These are phyloP conservation scores for Molossus molossus DNA, from an alignment of 2,797 vertebrate species.

Conservation along the genomic window DNA sequence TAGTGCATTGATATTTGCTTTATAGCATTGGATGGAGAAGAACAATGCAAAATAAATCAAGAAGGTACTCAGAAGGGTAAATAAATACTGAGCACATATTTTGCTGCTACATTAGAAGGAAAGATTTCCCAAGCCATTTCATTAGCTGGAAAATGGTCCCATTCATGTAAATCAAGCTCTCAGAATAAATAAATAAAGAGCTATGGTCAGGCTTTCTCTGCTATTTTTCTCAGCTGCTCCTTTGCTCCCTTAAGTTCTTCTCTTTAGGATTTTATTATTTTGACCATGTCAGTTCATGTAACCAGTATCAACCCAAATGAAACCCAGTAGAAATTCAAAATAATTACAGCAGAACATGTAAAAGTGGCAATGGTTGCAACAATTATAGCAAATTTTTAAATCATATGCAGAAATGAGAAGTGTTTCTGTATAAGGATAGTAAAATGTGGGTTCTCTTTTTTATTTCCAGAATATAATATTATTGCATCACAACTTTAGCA, in stretches of 20 bases:
- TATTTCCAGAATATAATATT: neutral
- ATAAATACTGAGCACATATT: neutral
- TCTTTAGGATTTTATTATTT: neutral
- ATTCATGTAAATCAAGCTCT: neutral
- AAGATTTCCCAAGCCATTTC: neutral
- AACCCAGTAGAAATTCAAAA: conserved; percentile 47
- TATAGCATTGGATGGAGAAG: neutral
- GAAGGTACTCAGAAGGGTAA: neutral
- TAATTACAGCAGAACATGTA: neutral
- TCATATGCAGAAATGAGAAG: neutral
- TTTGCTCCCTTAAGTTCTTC: neutral
- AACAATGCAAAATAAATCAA: neutral
- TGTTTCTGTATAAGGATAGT: neutral
- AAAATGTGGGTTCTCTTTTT: neutral
- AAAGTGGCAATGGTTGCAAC: neutral
- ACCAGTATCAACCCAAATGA: neutral
- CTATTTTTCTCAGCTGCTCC: neutral
- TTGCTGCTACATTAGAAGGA: neutral
- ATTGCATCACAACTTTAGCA: neutral
- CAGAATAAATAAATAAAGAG: neutral
- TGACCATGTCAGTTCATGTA: neutral
- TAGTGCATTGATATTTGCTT: neutral
- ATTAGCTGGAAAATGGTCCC: neutral
- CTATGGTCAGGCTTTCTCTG: neutral
- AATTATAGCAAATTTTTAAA: neutral